These are phyloP conservation scores for Cantharis nigra DNA, from an alignment of 2,888 invertebrate species.

Conservation along the genomic window DNA sequence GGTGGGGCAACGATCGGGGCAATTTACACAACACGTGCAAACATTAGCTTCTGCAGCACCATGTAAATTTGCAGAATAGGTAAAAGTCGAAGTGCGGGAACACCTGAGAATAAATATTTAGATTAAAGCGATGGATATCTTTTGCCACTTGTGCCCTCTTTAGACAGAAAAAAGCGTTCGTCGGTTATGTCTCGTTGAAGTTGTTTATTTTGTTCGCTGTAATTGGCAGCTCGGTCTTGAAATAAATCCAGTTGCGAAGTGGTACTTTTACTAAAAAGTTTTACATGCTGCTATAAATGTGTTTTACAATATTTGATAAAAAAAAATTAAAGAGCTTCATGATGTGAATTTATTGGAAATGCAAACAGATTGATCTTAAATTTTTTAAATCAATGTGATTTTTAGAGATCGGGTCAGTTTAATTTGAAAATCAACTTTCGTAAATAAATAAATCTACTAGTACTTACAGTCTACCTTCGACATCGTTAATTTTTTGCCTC, in stretches of 20 bases:
- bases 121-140: slow-evolving; percentile 51
- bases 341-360: background rate
- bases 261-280: slow-evolving; percentile 46
- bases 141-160: slow-evolving; percentile 51
- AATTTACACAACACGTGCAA: slow-evolving; percentile 11
- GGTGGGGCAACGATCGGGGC: background rate
- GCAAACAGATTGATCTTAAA: background rate
- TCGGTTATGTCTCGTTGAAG: slow-evolving; percentile 60
- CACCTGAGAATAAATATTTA: slow-evolving; percentile 9
- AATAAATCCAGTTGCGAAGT: slow-evolving; percentile 58
- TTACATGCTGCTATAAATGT: background rate
- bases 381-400: background rate
- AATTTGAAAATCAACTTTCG: background rate
- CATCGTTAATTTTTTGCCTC: slow-evolving; percentile 60
- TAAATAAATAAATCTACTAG: slow-evolving; percentile 17
- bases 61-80: slow-evolving; percentile 6
- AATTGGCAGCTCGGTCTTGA: slow-evolving; percentile 60
- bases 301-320: background rate
- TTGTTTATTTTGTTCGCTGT: slow-evolving; percentile 59
- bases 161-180: slow-evolving; percentile 58
- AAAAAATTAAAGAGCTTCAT: background rate
- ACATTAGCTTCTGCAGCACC: background rate
- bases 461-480: slow-evolving; percentile 61
- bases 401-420: background rate
- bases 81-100: slow-evolving; percentile 12